Percentiles rank a stretch among this genome's conserved stretches.
Conservation (phyloP, 1,140 invertebrate species). For the Drosophila sechellia region DNA sequence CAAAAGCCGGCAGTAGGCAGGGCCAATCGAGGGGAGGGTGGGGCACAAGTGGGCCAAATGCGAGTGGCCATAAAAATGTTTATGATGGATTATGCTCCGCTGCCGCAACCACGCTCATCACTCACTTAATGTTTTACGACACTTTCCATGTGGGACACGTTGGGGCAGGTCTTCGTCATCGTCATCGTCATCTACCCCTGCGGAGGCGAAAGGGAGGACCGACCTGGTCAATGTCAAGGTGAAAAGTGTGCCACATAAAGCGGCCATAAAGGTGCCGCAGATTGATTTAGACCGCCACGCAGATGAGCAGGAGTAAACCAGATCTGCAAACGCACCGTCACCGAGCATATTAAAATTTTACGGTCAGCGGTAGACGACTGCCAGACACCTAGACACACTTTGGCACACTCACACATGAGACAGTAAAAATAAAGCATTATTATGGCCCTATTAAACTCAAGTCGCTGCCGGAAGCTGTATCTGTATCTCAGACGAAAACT, state of each 20-base stretch:
- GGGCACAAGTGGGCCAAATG: slow-evolving; percentile 53
- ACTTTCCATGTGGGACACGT: slow-evolving; percentile 74
- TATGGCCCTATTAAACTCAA: slow-evolving; percentile 74
- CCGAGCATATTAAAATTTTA: slow-evolving; percentile 73
- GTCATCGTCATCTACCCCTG: neutral
- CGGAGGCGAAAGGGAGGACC: slow-evolving; percentile 10
- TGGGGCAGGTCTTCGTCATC: slow-evolving; percentile 65
- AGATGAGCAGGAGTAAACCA: slow-evolving; percentile 7
- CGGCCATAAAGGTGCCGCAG: slow-evolving; percentile 75
- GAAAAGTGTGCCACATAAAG: slow-evolving; percentile 79
- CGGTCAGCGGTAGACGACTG: slow-evolving; percentile 67
- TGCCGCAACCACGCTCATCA: slow-evolving; percentile 24
- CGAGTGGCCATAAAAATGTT: slow-evolving; percentile 80
- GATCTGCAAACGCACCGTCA: slow-evolving; percentile 14
- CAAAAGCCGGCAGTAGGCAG: slow-evolving; percentile 29
- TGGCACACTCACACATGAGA: slow-evolving; percentile 58
- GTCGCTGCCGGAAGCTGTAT: slow-evolving; percentile 62
- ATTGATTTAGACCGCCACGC: slow-evolving; percentile 58
- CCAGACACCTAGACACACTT: slow-evolving; percentile 73
- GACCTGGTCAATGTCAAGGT: slow-evolving; percentile 75
- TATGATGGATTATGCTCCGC: slow-evolving; percentile 80
- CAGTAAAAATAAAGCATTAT: slow-evolving; percentile 83
- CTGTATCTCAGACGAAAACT: slow-evolving; percentile 29
- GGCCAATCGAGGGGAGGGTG: neutral
- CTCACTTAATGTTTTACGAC: slow-evolving; percentile 75